Percentiles rank a stretch among this genome's conserved stretches.
phyloP scores from a whole-genome alignment of 2,888 invertebrate genomes.

The Nomada hirtipes region DNA sequence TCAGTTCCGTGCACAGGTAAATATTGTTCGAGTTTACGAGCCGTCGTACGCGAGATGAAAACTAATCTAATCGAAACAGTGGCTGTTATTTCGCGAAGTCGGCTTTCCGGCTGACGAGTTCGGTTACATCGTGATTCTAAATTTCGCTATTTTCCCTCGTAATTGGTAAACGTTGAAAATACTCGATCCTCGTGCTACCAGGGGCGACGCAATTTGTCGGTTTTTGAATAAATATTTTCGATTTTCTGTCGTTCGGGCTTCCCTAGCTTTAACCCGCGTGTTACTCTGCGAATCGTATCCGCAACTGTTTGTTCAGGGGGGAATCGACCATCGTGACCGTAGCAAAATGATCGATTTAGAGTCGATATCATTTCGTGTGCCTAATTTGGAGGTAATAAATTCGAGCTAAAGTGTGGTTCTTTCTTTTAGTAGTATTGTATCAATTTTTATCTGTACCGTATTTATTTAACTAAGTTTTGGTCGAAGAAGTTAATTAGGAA shows the following conservation, averaged over 20 bases:
- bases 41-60: background rate
- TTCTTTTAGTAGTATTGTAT: background rate
- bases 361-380: background rate
- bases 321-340: background rate
- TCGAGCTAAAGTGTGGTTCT: no score
- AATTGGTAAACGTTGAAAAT: constrained; percentile 18
- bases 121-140: constrained; percentile 19
- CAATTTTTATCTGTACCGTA: background rate
- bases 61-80: constrained; percentile 18
- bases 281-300: background rate
- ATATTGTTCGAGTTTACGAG: constrained; percentile 3
- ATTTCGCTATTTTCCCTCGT: constrained; percentile 8
- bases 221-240: constrained; percentile 27
- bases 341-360: background rate
- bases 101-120: background rate
- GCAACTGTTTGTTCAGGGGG: background rate
- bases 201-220: background rate
- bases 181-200: background rate
- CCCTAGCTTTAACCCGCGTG: background rate
- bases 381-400: no score
- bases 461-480: no score
- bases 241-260: background rate
- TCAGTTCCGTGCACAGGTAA: background rate
- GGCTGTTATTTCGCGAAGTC: constrained; percentile 20
- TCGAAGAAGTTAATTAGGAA: no score